Evolutionary conservation across 1,140 invertebrate genomes (phyloP).

Genomic region (Danaus melanippus): DNA sequence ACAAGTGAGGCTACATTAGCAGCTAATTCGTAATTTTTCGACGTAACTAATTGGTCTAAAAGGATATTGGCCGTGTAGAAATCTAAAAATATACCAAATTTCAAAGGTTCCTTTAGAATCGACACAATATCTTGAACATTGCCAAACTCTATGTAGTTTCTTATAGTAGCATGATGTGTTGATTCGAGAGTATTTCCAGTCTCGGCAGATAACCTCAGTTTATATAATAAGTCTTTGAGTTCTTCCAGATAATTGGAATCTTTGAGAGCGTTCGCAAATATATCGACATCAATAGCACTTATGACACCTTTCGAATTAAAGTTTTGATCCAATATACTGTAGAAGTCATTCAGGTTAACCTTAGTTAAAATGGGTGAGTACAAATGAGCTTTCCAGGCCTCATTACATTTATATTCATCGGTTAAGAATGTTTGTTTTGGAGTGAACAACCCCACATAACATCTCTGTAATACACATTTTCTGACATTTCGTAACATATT

Average conservation of each 20-base stretch:
- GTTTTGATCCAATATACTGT: constrained; percentile 75
- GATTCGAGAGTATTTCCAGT: constrained; percentile 81
- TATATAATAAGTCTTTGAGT: constrained; percentile 78
- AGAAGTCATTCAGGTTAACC: constrained; percentile 76
- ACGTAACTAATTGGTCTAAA: constrained; percentile 85
- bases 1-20: constrained; percentile 83
- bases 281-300: constrained; percentile 81
- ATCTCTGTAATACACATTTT: constrained; percentile 4
- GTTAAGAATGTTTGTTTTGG: constrained; percentile 68
- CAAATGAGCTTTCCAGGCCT: constrained; percentile 77
- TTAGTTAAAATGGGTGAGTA: constrained; percentile 76
- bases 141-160: constrained; percentile 76
- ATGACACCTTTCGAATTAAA: constrained; percentile 70
- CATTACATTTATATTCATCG: constrained; percentile 77
- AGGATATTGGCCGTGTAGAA: constrained; percentile 83
- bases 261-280: constrained; percentile 78
- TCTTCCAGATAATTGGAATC: constrained; percentile 75
- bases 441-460: constrained; percentile 6
- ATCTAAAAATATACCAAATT: constrained; percentile 93
- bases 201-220: constrained; percentile 79
- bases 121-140: constrained; percentile 77
- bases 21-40: constrained; percentile 79
- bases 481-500: constrained; percentile 20
- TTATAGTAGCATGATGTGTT: constrained; percentile 85
- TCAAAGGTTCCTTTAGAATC: constrained; percentile 85